Percentiles rank a stretch among this genome's conserved stretches.
Conservation (phyloP, 2,113 vertebrate genomes). For the Gymnobelideus leadbeateri region DNA sequence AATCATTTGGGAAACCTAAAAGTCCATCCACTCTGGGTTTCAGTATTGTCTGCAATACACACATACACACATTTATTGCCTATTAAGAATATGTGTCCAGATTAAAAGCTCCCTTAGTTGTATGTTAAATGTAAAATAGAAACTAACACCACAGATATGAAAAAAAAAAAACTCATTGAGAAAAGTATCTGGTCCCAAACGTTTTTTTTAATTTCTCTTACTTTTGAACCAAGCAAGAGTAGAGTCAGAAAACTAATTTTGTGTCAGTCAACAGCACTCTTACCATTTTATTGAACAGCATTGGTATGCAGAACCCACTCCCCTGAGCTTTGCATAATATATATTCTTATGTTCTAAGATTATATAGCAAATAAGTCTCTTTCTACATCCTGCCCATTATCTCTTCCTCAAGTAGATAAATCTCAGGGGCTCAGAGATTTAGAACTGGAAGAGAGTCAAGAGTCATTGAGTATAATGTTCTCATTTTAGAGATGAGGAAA, state of each 20-base stretch:
- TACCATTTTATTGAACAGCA: conserved; percentile 73
- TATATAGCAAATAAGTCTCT: not conserved
- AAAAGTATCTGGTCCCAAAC: conserved; percentile 76
- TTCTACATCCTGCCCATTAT: not conserved
- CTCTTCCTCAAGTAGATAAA: not conserved
- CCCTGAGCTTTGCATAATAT: conserved; percentile 44
- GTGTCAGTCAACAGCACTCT: conserved; percentile 71
- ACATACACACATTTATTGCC: not conserved
- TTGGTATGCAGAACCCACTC: conserved; percentile 65
- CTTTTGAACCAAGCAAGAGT: conserved; percentile 71
- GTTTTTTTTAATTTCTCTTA: conserved; percentile 73
- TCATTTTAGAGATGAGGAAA: not conserved
- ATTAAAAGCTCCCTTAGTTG: conserved; percentile 77
- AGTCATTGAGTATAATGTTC: not conserved
- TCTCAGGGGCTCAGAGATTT: not conserved
- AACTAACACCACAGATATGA: conserved; percentile 46
- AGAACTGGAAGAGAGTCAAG: not conserved
- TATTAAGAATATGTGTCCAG: conserved; percentile 69
- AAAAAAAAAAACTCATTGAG: conserved; percentile 53
- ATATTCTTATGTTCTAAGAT: not conserved
- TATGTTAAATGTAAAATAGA: conserved; percentile 77
- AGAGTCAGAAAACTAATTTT: conserved; percentile 65
- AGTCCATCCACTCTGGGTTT: conserved; percentile 56
- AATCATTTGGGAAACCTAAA: conserved; percentile 52
- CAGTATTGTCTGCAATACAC: conserved; percentile 54